Conservation (phyloP, 2,797 vertebrate species). For the Mormyrus proboscirostris region DNA sequence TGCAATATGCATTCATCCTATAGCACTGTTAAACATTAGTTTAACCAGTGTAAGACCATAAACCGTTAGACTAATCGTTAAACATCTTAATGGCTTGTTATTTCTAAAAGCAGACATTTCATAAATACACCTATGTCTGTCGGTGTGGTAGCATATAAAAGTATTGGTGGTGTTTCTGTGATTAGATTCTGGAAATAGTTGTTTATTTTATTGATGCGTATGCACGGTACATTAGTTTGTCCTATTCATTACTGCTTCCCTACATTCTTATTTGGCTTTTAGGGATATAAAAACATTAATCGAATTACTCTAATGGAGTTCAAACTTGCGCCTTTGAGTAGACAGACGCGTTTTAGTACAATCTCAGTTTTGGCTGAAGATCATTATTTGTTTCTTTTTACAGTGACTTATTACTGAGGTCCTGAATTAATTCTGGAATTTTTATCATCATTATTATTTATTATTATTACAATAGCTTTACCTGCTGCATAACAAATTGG, state of each 20-base stretch:
- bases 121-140: conserved; percentile 19
- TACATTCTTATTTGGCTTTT: conserved; percentile 19
- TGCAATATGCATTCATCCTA: background rate
- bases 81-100: conserved; percentile 24
- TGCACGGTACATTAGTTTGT: conserved; percentile 16
- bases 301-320: conserved; percentile 25
- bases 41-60: background rate
- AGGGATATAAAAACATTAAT: conserved; percentile 22
- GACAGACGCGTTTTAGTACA: conserved; percentile 14
- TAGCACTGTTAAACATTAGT: background rate
- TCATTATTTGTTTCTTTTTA: background rate
- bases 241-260: conserved; percentile 18
- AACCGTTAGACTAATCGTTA: conserved; percentile 4
- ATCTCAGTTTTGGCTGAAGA: background rate
- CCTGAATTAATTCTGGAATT: background rate
- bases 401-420: conserved; percentile 2
- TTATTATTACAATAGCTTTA: conserved; percentile 7
- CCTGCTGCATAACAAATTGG: background rate
- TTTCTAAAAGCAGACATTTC: conserved; percentile 9
- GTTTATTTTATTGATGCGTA: conserved; percentile 16
- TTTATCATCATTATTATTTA: background rate
- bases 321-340: background rate
- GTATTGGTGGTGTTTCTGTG: conserved; percentile 17
- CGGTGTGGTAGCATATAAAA: conserved; percentile 20
- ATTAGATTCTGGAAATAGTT: conserved; percentile 22